A percentile compares a stretch with the other conserved stretches of the same genome.
These are phyloP conservation scores for Clamator glandarius DNA, from an alignment of 2,797 vertebrate genomes.

Conservation along the genomic window DNA sequence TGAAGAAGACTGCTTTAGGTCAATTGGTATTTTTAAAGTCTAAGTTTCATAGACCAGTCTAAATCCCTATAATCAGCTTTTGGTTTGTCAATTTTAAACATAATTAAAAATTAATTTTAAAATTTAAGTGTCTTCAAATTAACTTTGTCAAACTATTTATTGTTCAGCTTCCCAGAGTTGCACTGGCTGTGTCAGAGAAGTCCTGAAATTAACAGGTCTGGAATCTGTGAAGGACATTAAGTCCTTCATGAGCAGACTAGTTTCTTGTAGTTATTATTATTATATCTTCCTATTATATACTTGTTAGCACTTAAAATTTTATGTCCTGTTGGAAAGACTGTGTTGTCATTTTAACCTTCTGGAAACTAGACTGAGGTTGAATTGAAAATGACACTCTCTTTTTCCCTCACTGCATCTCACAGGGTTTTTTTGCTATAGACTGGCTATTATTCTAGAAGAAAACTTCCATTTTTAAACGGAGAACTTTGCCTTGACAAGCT, in stretches of 20 bases:
- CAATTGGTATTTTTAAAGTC: not conserved
- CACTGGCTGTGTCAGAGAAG: not conserved
- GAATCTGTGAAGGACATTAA: slow-evolving; percentile 38
- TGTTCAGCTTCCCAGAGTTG: not conserved
- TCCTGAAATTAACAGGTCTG: slow-evolving; percentile 8
- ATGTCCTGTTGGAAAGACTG: slow-evolving; percentile 27
- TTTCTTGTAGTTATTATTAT: slow-evolving; percentile 45
- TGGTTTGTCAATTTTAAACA: not conserved
- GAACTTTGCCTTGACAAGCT: not conserved
- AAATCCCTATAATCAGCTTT: not conserved
- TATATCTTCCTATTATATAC: slow-evolving; percentile 29
- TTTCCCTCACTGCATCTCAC: not conserved
- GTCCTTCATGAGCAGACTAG: not conserved
- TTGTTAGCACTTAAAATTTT: slow-evolving; percentile 47
- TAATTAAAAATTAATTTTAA: not conserved
- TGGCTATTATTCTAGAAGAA: not conserved
- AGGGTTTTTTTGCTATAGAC: not conserved
- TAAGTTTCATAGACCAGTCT: not conserved
- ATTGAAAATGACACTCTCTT: not conserved
- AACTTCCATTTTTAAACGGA: not conserved
- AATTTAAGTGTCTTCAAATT: not conserved
- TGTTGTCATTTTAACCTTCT: slow-evolving; percentile 57
- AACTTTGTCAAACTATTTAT: not conserved
- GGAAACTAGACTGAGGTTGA: not conserved
- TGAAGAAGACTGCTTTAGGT: slow-evolving; percentile 1